Base-by-base conservation (phyloP, 2,113 vertebrate species). In the Mormyrus iriodes region DNA sequence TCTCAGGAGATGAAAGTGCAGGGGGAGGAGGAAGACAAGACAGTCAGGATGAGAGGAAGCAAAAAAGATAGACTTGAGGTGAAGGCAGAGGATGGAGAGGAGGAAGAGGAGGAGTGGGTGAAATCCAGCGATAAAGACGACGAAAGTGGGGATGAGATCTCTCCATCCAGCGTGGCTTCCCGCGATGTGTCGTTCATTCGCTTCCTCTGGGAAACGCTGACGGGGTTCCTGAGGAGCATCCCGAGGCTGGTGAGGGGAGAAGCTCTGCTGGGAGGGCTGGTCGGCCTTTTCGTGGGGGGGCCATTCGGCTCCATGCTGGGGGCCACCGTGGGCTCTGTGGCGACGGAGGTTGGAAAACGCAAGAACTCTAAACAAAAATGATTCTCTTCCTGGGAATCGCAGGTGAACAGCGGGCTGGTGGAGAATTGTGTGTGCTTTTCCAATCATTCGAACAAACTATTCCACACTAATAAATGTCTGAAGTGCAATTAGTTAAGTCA, bases 221-320 rank as follows among this genome's bases (percentile, higher is more conserved):
- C 31, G 0, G 90, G 21, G 27, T 95, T 95, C 95, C 12, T 94
- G 48, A 85, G 49, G 10, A 91, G 92, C 92, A 83, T 95, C 86
- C 92, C 94, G 24, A 86, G 15, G 0, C 52, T 95, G 13, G 88
- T 96, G 86, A 93, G 95, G 21, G 89, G 91, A 65, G 93, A 95
- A 89, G 90, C 96, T 65, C 91, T 96, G 90, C 86, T 96, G 9
- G 96, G 96, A 12, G 87, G 95, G 0, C 69, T 96, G 89, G 92
- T 96, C 0, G 92, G 95, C 35, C 90, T 96, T 90, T 95, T 96
- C 58, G 93, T 96, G 0, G 96, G 96, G 2, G 96, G 96, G 61
- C 91, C 93, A 0, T 9, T 91, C 1, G 95, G 95, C 12, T 92
- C 94, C 8, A 90, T 92, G 88, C 46, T 96, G 87, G 96, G 95